Base-by-base conservation (phyloP, 2,797 vertebrate species). In the Enteromius trimaculatus region DNA sequence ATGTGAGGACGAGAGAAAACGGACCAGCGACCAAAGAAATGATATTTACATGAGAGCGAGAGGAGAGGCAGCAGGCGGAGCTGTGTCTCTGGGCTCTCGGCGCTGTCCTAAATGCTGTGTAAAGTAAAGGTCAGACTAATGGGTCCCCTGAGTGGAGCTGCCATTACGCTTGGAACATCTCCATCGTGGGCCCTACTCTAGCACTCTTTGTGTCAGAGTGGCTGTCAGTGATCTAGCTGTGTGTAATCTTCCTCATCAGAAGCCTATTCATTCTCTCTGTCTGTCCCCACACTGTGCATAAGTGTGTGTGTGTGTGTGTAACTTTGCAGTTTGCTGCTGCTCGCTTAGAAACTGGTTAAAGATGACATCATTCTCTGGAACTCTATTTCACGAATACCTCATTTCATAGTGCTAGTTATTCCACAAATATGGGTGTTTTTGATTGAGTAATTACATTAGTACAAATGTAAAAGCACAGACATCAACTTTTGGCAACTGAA, bases 61-160 rank as follows among this genome's bases (percentile, higher is more conserved):
- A 76, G 47, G 23, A 80, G 78, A 86, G 29, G 74, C 37, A 53
- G 82, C 26, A 34, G 55, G 60, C 44, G 49, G 49, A 66, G 44
- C n/a, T 11, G 39, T 26, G 13, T 71, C 79, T 84, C 19, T 26
- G 7, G 26, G 47, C 64, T 85, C 64, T 83, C 51, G 66, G 51
- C 16, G 17, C 62, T 85, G 37, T 86, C 80, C 84, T 92, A 78
- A 86, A 77, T 77, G 81, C 71, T 70, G 87, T 86, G 85, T 84
- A 90, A 90, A 88, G 90, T 85, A 92, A 94, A 94, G 93, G 93
- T 94, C 94, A 94, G 91, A 70, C 87, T 92, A 92, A 92, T 92
- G 92, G 90, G 86, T 93, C 92, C 90, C 92, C 85, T 83, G 90
- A 92, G 93, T 92, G 87, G 84, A 86, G 86, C 91, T 94, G 93